A percentile compares a stretch with the other conserved stretches of the same genome.
These are phyloP conservation scores for Hecatera dysodea DNA, from an alignment of 2,888 invertebrate genomes.

Conservation along the genomic window DNA sequence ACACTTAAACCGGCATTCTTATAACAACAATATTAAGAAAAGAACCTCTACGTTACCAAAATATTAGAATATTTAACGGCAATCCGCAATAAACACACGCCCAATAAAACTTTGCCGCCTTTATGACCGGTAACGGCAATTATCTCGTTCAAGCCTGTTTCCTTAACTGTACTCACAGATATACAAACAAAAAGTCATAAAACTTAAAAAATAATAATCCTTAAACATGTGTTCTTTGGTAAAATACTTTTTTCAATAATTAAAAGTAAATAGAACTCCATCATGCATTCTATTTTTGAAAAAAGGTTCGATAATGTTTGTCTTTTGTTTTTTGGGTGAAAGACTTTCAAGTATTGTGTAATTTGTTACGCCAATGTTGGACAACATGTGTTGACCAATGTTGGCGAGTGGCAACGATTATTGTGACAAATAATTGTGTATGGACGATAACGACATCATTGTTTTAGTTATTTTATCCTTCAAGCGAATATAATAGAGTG, in stretches of 20 bases:
- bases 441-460: constrained; percentile 29
- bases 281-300: constrained; percentile 37
- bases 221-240: constrained; percentile 31
- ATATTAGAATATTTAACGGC: constrained; percentile 68
- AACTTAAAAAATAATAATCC: constrained; percentile 35
- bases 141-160: constrained; percentile 62
- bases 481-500: constrained; percentile 14
- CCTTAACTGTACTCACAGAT: constrained; percentile 62
- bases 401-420: constrained; percentile 35
- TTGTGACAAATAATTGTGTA: constrained; percentile 41
- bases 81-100: constrained; percentile 63
- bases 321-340: constrained; percentile 56
- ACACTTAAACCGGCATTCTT: constrained; percentile 39
- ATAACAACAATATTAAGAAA: constrained; percentile 21
- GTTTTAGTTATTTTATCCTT: constrained; percentile 28
- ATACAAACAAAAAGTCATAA: constrained; percentile 62
- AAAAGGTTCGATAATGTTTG: constrained; percentile 49
- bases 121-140: constrained; percentile 64
- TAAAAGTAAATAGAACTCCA: constrained; percentile 40
- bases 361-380: constrained; percentile 51
- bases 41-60: constrained; percentile 42
- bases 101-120: constrained; percentile 60
- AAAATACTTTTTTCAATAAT: constrained; percentile 39
- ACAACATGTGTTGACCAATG: constrained; percentile 44
- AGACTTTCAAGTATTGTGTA: constrained; percentile 55